Evolutionary conservation across 2,888 invertebrate genomes (phyloP).

Genomic region (Drosophila parthenogenetica): DNA sequence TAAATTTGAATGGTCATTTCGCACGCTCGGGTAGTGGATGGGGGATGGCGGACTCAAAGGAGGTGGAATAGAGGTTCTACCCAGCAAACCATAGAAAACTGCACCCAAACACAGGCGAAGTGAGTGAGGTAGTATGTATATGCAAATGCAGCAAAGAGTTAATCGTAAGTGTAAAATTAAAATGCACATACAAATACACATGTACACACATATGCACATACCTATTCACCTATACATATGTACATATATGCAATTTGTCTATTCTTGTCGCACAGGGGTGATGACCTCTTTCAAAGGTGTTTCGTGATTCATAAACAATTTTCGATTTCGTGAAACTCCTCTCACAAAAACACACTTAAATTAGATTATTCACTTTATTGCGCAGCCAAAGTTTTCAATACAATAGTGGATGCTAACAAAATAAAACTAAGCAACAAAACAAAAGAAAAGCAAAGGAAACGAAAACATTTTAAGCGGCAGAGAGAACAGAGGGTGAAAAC

Average conservation of each 20-base stretch:
- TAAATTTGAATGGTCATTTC: constrained; percentile 15
- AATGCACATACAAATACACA: background rate
- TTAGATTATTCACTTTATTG: constrained; percentile 8
- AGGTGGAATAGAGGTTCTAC: background rate
- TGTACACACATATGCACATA: background rate
- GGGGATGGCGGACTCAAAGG: background rate
- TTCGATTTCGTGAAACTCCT: background rate
- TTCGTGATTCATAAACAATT: constrained; percentile 1
- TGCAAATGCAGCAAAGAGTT: constrained; percentile 13
- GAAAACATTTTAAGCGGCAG: constrained; percentile 47
- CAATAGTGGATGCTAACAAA: constrained; percentile 35
- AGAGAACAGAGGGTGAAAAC: constrained; percentile 54
- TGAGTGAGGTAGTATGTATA: background rate
- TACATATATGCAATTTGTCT: constrained; percentile 4
- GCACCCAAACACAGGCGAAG: constrained; percentile 9
- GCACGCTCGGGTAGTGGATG: background rate
- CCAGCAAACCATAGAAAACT: constrained; percentile 16
- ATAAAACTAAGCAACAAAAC: constrained; percentile 46
- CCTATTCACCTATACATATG: background rate
- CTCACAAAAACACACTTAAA: background rate
- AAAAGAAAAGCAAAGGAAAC: constrained; percentile 1
- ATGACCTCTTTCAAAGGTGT: constrained; percentile 3
- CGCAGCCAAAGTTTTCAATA: constrained; percentile 18
- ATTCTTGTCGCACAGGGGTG: constrained; percentile 7
- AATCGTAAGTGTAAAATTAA: constrained; percentile 3